phyloP scores from a whole-genome alignment of 2,797 vertebrate species.

The Bradypodion ventrale region DNA sequence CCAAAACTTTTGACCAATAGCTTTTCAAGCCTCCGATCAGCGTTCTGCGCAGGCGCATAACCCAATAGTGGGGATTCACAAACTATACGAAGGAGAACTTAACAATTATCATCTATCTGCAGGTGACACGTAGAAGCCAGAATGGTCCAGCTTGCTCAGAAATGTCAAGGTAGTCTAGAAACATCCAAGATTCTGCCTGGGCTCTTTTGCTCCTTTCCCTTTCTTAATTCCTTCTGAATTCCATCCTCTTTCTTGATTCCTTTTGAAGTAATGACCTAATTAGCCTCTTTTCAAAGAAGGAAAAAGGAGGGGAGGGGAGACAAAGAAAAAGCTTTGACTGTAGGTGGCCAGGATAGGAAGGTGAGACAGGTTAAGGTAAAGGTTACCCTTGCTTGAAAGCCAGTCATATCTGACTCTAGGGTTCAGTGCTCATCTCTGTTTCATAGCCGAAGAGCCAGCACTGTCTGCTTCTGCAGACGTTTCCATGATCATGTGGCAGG shows the following conservation, averaged over 20 bases:
- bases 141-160: background rate
- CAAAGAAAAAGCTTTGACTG: constrained; percentile 48
- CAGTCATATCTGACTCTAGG: too few species aligned
- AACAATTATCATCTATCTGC: background rate
- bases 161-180: background rate
- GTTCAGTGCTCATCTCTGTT: too few species aligned
- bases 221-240: constrained; percentile 65
- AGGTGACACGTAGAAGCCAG: constrained; percentile 17
- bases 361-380: constrained; percentile 52
- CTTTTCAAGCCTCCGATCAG: too few species aligned
- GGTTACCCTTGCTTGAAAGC: too few species aligned
- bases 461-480: too few species aligned
- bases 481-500: too few species aligned
- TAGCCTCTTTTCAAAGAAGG: constrained; percentile 46
- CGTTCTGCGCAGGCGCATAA: too few species aligned
- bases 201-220: constrained; percentile 14
- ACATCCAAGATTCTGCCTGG: constrained; percentile 11
- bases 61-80: too few species aligned
- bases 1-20: too few species aligned
- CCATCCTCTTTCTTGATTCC: constrained; percentile 58
- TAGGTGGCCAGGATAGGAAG: constrained; percentile 37
- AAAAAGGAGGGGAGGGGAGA: background rate
- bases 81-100: too few species aligned
- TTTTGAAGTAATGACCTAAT: constrained; percentile 59
- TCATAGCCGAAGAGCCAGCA: too few species aligned